Conservation (phyloP, 2,797 vertebrate genomes). For the Podargus strigoides region DNA sequence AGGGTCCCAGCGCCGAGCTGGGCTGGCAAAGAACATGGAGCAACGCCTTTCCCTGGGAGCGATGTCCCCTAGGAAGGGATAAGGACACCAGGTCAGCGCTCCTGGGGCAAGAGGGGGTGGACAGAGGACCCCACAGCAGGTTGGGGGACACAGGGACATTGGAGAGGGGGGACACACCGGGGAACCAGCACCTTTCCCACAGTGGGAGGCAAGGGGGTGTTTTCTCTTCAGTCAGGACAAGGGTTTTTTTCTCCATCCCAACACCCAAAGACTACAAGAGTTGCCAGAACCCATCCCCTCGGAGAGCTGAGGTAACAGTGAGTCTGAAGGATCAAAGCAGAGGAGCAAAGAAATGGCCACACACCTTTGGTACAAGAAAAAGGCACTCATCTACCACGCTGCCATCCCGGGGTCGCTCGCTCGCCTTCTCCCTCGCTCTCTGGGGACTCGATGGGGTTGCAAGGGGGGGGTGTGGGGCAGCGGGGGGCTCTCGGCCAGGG, state of each 20-base stretch:
- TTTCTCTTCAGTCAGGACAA: not conserved
- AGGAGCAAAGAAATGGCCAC: slow-evolving; percentile 75
- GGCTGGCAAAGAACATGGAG: not conserved
- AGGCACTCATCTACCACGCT: slow-evolving; percentile 90
- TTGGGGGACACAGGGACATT: not conserved
- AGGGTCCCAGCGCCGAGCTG: not conserved
- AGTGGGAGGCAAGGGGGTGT: not conserved
- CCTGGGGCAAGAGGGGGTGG: not conserved
- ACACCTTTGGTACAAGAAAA: slow-evolving; percentile 96
- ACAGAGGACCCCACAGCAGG: not conserved
- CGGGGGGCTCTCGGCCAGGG: not conserved
- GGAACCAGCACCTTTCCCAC: not conserved
- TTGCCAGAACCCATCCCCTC: not conserved
- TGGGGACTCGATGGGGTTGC: not conserved
- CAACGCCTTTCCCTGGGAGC: not conserved
- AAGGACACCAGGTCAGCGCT: not conserved
- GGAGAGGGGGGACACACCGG: not conserved
- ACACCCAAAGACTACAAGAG: slow-evolving; percentile 41
- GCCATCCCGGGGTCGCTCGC: slow-evolving; percentile 25
- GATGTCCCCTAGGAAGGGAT: rapidly evolving
- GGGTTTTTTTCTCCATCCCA: slow-evolving; percentile 26
- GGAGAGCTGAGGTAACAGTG: slow-evolving; percentile 57
- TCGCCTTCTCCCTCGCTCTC: slow-evolving; percentile 35
- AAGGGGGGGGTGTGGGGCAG: not conserved
- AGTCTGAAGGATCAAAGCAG: slow-evolving; percentile 55